Conservation (phyloP, 2,113 vertebrate species). For the Paracanthobrama guichenoti region DNA sequence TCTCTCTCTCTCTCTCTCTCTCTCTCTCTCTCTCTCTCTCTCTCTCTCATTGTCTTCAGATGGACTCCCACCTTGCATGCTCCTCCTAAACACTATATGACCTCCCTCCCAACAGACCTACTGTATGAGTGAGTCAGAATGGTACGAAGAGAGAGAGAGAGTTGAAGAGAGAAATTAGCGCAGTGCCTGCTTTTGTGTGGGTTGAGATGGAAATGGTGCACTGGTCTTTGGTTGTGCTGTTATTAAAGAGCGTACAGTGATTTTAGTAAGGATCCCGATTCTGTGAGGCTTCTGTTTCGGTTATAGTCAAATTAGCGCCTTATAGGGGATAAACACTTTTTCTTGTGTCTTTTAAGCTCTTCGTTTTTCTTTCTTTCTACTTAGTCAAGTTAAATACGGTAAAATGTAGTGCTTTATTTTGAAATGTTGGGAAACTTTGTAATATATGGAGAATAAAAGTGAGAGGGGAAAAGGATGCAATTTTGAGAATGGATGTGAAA, state of each 20-base stretch:
- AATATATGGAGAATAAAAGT: too few relatives aligned
- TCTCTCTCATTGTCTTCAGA: constrained; percentile 21
- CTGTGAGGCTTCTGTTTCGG: neutral
- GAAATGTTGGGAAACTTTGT: too few relatives aligned
- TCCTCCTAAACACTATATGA: constrained; percentile 23
- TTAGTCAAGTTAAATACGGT: too few relatives aligned
- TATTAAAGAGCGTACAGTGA: constrained; percentile 6
- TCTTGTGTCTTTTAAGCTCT: too few relatives aligned
- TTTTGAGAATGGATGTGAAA: too few relatives aligned
- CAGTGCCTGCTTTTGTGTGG: constrained; percentile 36
- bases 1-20: too few relatives aligned
- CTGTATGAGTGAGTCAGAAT: constrained; percentile 1
- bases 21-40: too few relatives aligned
- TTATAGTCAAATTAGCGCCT: neutral
- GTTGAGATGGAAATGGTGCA: constrained; percentile 36
- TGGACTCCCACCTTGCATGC: constrained; percentile 23
- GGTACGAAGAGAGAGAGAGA: neutral
- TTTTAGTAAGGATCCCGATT: neutral
- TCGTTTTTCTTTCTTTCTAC: too few relatives aligned
- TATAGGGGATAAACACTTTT: too few relatives aligned
- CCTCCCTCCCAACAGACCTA: constrained; percentile 30
- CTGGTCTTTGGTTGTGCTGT: constrained; percentile 38
- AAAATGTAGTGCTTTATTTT: too few relatives aligned
- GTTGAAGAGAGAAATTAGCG: constrained; percentile 12
- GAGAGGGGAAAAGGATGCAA: too few relatives aligned